phyloP scores from a whole-genome alignment of 2,113 vertebrate species.

The Tetraodon nigroviridis region DNA sequence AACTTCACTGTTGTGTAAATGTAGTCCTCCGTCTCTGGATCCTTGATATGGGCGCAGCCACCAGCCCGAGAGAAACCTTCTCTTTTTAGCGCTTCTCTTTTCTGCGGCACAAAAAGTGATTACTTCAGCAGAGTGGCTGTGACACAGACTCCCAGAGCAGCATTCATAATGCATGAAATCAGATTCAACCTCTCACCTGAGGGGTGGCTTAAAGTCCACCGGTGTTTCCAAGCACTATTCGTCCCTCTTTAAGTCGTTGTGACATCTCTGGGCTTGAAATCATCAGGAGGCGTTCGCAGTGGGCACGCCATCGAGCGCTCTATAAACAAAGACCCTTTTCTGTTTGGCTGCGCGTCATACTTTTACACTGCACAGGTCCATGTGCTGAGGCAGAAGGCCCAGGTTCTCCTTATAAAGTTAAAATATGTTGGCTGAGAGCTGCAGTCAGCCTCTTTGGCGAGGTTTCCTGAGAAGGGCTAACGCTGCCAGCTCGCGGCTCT shows the following conservation, averaged over 20 bases:
- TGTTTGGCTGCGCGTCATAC: constrained; percentile 25
- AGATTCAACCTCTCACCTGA: constrained; percentile 31
- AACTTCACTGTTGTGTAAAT: constrained; percentile 1
- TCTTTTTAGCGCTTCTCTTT: neutral
- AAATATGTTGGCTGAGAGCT: constrained; percentile 64
- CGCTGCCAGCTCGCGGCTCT: constrained; percentile 47
- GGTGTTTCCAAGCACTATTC: constrained; percentile 41
- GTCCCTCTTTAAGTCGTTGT: constrained; percentile 1
- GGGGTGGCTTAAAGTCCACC: constrained; percentile 35
- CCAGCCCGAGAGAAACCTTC: too few relatives aligned
- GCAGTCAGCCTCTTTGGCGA: constrained; percentile 45
- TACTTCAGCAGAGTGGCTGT: constrained; percentile 32
- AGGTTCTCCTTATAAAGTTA: constrained; percentile 73
- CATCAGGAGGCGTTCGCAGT: constrained; percentile 3
- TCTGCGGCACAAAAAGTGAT: constrained; percentile 9
- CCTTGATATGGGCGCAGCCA: too few relatives aligned
- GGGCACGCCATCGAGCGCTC: constrained; percentile 6
- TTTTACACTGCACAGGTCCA: constrained; percentile 36
- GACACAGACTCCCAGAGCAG: constrained; percentile 26
- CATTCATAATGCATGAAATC: constrained; percentile 53
- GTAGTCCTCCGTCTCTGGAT: neutral
- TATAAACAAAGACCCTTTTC: constrained; percentile 34
- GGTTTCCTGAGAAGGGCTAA: constrained; percentile 29
- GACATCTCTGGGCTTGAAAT: too few relatives aligned
- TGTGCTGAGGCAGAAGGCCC: constrained; percentile 34